Evolutionary conservation across 2,113 vertebrate genomes (phyloP), one percentile per base, ranked within the genome.

Genomic region (Eleginops maclovinus): DNA sequence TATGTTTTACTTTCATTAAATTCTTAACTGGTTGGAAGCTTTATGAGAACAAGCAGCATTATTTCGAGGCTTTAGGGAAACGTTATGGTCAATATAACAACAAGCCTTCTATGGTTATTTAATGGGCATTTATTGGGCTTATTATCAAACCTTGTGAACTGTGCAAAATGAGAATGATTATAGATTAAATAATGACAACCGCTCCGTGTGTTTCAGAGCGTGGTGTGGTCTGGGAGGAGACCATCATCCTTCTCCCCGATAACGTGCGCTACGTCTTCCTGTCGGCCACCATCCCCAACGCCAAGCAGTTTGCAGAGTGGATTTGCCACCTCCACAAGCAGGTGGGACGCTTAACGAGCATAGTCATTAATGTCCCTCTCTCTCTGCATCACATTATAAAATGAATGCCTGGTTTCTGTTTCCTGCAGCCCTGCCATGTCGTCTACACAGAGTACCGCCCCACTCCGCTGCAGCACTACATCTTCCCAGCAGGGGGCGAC

Each of bases 191-290:
- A n/a, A n/a, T n/a, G n/a, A n/a, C n/a, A n/a, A n/a, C n/a, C n/a
- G n/a, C n/a, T n/a, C n/a, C n/a, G 17, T 65, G 63, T 75, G 9
- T 82, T 64, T 81, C 93, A 99, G 98, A 99, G 84, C 97, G 98
- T 81, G 98, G 98, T 22, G 98, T 99, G 2, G 98, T 99, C 16
- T 99, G 98, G 98, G 98, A 99, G 87, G 98, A 99, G 89, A 99
- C 98, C 10, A 99, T 99, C 91, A 99, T 99, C 90, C 95, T 99
- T 74, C 96, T 99, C 72, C 98, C 98, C 51, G 97, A 99, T 90
- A 99, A 99, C 0, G 98, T 99, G 43, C 98, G 98, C 83, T 99
- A 99, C 46, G 98, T 99, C 31, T 99, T 99, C 87, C 94, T 99
- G 88, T 99, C 98, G 4, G 98, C 98, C 78, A 99, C 98, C 80